Percentiles rank a stretch among this genome's conserved stretches.
These are phyloP conservation scores for Eidolon dupreanum DNA, from an alignment of 2,797 vertebrate genomes.

Conservation along the genomic window DNA sequence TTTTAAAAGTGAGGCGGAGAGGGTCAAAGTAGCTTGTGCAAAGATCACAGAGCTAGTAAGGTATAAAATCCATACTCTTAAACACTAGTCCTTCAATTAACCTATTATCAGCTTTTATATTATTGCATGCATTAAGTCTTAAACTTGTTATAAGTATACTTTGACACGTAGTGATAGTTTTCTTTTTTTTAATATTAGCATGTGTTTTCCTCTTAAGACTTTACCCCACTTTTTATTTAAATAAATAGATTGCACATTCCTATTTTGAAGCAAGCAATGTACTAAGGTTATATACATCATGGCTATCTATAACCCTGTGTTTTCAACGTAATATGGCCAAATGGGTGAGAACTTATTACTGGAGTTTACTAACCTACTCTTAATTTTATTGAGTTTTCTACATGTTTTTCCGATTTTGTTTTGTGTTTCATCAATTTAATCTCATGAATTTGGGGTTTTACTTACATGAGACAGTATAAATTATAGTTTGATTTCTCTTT, in stretches of 20 bases:
- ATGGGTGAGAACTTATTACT: not conserved
- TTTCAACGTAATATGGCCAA: not conserved
- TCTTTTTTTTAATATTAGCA: not conserved
- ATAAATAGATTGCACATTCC: not conserved
- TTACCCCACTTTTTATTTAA: not conserved
- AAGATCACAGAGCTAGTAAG: not conserved
- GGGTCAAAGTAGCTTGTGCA: not conserved
- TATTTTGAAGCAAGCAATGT: not conserved
- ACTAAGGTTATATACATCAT: not conserved
- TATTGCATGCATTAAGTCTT: conserved; percentile 1
- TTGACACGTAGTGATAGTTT: not conserved
- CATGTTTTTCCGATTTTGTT: not conserved
- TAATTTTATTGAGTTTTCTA: not conserved
- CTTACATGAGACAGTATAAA: not conserved
- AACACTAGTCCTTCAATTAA: not conserved
- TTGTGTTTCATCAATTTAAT: not conserved
- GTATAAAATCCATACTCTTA: not conserved
- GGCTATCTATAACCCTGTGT: not conserved
- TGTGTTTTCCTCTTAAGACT: not conserved
- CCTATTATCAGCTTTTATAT: not conserved
- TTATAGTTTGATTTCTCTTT: not conserved
- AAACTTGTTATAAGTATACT: not conserved
- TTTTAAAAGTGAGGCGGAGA: not conserved
- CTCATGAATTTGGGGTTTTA: not conserved
- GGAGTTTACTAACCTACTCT: not conserved